Percentiles rank a stretch among this genome's conserved stretches.
These are phyloP conservation scores for Mizuhopecten yessoensis DNA, from an alignment of 1,140 invertebrate species.

Conservation along the genomic window DNA sequence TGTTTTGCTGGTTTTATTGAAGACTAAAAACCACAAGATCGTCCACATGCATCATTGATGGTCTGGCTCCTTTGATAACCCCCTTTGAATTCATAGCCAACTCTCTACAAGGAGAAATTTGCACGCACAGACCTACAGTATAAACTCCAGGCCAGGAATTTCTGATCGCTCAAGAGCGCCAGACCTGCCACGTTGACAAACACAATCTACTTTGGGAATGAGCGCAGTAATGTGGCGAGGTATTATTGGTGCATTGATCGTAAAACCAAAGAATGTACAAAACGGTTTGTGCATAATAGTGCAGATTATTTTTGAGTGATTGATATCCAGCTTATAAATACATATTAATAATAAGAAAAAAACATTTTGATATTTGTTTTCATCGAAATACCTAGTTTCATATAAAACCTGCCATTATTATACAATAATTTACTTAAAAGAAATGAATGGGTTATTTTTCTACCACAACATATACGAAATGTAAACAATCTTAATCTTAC, in stretches of 20 bases:
- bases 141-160: neutral
- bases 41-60: constrained; percentile 16
- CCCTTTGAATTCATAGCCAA: neutral
- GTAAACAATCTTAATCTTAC: neutral
- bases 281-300: too few species aligned
- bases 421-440: neutral
- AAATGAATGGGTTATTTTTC: neutral
- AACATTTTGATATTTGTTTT: too few species aligned
- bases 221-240: neutral
- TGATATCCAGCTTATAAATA: too few species aligned
- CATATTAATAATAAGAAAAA: too few species aligned
- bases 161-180: too few species aligned
- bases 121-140: too few species aligned
- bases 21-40: neutral
- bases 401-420: too few species aligned
- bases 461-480: neutral
- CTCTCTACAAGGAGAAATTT: neutral
- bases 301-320: too few species aligned
- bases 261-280: too few species aligned
- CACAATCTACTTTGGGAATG: neutral
- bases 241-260: neutral
- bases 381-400: too few species aligned
- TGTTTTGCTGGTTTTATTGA: neutral
- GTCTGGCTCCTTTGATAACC: neutral
- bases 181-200: neutral